Base-by-base conservation (phyloP, 2,888 invertebrate genomes). In the Coleophora deauratella region DNA sequence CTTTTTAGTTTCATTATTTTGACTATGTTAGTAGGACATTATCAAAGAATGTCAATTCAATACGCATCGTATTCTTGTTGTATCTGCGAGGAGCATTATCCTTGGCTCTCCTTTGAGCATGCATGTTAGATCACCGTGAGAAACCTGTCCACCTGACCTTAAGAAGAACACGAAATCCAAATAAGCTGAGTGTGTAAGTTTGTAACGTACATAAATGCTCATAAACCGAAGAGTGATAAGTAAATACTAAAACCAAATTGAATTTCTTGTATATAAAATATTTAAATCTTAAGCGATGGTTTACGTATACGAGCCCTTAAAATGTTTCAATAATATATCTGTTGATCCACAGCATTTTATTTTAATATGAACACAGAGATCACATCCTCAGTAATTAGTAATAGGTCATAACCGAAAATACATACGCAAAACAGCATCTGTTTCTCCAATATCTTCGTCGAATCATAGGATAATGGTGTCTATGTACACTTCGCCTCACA, bases 61-160 rank as follows among this genome's bases (percentile, higher is more conserved):
- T n/a, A n/a, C n/a, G n/a, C n/a, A 6, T 21, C 3, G 21, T 21
- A 6, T 4, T 21, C 3, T 21, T 21, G 21, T 21, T 21, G 21
- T 21, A 21, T 21, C 3, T 6, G 6, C 6, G 21, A 21, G 6
- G 21, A 21, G 21, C 21, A 21, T 21, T 21, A 21, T 68, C 69
- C 73, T 74, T 72, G 72, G 54, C 57, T 54, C 52, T 52, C 21
- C 21, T 21, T 21, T 21, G 21, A 21, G 69, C 72, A 71, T 48
- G 28, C 28, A 28, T 4, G 61, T 79, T 76, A 80, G 77, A 72
- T 79, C 80, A 79, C 78, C 77, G 45, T 46, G 51, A 54, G 60
- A 59, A 76, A 77, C 76, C 70, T 66, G 77, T 76, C 56, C 62
- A 57, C 58, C 21, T 66, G 64, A 62, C 60, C 62, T 67, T 30